Evolutionary conservation across 92 coral and sea anemone species (phyloP).

Genomic region (Desmophyllum pertusum): DNA sequence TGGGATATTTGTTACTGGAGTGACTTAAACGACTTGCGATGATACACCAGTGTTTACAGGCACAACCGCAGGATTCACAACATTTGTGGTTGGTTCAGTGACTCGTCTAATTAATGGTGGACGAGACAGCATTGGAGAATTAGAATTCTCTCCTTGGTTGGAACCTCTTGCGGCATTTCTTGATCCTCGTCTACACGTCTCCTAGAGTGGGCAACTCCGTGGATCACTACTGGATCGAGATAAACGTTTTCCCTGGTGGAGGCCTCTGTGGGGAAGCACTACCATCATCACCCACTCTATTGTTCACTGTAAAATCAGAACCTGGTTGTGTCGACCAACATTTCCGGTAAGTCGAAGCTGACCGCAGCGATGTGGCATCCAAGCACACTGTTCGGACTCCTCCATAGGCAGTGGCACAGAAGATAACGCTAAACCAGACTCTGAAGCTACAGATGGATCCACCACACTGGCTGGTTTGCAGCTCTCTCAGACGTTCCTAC

Average conservation of each 20-base stretch:
- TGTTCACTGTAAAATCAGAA: background rate
- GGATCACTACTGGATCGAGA: slow-evolving; percentile 86
- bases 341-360: slow-evolving; percentile 56
- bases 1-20: background rate
- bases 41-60: background rate
- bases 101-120: slow-evolving; percentile 32
- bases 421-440: slow-evolving; percentile 25
- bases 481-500: background rate
- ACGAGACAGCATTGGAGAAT: slow-evolving; percentile 23
- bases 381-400: slow-evolving; percentile 75
- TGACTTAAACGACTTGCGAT: background rate
- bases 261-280: slow-evolving; percentile 51
- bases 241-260: slow-evolving; percentile 63
- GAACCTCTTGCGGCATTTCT: slow-evolving; percentile 8
- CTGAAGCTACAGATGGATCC: background rate
- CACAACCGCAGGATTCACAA: background rate
- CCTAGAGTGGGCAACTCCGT: slow-evolving; percentile 56
- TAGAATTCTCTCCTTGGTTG: background rate
- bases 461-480: too few relatives aligned
- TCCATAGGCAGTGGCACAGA: slow-evolving; percentile 80
- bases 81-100: slow-evolving; percentile 23
- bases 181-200: slow-evolving; percentile 38
- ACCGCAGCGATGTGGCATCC: slow-evolving; percentile 62
- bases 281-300: slow-evolving; percentile 1
- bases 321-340: slow-evolving; percentile 55